A percentile compares a stretch with the other conserved stretches of the same genome.
Conservation (phyloP, 92 coral and sea anemone species). For the Palythoa grandiflora region DNA sequence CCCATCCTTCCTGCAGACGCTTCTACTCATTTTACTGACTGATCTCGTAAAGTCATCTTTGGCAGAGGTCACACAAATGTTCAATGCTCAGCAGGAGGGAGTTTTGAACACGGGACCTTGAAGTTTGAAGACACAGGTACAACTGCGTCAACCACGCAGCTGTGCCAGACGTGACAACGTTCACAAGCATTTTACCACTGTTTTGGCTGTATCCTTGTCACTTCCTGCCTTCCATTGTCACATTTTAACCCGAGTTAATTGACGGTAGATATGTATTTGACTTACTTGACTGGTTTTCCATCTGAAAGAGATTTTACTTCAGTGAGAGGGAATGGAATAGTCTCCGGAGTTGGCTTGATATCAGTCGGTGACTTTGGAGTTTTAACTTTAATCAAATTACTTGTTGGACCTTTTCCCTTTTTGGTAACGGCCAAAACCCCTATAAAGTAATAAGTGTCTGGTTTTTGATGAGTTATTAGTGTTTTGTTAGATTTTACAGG, state of each 20-base stretch:
- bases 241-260: not conserved
- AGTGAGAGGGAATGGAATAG: not conserved
- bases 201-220: too few relatives aligned
- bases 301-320: not conserved
- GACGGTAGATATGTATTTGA: not conserved
- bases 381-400: not conserved
- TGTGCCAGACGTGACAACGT: too few relatives aligned
- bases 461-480: not conserved
- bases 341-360: not conserved
- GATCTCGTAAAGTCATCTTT: too few relatives aligned
- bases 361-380: not conserved
- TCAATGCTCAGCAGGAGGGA: too few relatives aligned
- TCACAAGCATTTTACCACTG: not conserved
- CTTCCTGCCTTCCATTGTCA: too few relatives aligned
- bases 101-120: too few relatives aligned
- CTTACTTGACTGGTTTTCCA: not conserved
- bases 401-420: not conserved
- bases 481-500: not conserved
- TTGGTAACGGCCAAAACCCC: not conserved
- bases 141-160: too few relatives aligned
- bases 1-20: too few relatives aligned
- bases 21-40: too few relatives aligned
- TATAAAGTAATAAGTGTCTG: not conserved
- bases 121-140: too few relatives aligned
- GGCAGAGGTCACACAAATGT: too few relatives aligned